Evolutionary conservation across 2,888 invertebrate species (phyloP), one percentile per base, ranked within the genome.

Genomic region (Petrophora chlorosata): DNA sequence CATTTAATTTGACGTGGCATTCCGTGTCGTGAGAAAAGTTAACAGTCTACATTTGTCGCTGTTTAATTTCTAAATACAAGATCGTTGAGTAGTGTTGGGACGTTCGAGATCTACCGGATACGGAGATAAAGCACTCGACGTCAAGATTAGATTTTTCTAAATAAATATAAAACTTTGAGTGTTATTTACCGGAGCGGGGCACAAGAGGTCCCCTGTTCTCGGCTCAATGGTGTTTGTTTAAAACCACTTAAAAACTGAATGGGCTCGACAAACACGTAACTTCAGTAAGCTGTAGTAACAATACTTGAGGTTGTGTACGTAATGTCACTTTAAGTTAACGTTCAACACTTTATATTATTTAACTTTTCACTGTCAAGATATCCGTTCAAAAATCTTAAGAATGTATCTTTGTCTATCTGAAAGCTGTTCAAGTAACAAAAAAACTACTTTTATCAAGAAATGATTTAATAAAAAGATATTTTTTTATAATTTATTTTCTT

Each of bases 181-280:
- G 41, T 48, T 55, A 54, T 56, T 61, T 55, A 51, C 51, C 30
- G 14, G 48, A 44, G 28, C 40, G 33, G 43, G 38, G 40, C 48
- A 59, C 44, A 56, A 59, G 53, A 46, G 56, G 39, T 39, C 46
- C 48, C 48, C 59, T 59, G 55, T 59, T 61, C 56, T 44, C 53
- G 28, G 29, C 77, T 79, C 77, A 77, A 82, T 79, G 73, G 59
- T 85, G 83, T 85, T 86, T 85, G 84, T 85, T 83, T 78, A 80
- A 83, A 85, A 83, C 85, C 85, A 61, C 85, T 86, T 79, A 69
- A 71, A 50, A 63, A 66, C 73, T 83, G 73, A 78, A 87, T 79
- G 76, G 76, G 71, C 65, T 73, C 65, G 61, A 73, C 79, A 82
- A 83, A 83, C 70, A 79, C 66, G 76, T 74, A 66, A 70, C 70